Conservation (phyloP, 92 coral and sea anemone genomes). For the Siderastrea radians region DNA sequence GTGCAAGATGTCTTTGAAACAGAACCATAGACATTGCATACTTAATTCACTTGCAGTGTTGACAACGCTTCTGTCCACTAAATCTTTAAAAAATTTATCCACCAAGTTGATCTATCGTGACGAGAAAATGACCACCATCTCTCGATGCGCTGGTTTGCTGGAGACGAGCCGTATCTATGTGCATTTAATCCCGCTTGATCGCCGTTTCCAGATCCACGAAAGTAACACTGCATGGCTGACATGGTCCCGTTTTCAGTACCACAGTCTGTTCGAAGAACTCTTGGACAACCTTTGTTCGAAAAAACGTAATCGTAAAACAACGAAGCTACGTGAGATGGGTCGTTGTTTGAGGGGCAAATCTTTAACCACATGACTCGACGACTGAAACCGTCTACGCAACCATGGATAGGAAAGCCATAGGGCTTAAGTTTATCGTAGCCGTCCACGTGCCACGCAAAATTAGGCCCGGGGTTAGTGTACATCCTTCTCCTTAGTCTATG, state of each 20-base stretch:
- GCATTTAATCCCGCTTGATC: constrained; percentile 33
- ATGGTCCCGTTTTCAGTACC: constrained; percentile 51
- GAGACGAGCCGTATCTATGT: constrained; percentile 46
- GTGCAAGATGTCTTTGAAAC: constrained; percentile 9
- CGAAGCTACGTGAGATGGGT: constrained; percentile 65
- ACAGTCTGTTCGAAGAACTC: constrained; percentile 41
- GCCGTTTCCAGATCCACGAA: constrained; percentile 7
- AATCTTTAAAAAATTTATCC: constrained; percentile 38
- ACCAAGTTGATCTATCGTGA: constrained; percentile 43
- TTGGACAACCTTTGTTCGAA: constrained; percentile 52
- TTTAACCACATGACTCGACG: constrained; percentile 63
- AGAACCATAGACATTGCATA: constrained; percentile 32
- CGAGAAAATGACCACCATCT: constrained; percentile 33
- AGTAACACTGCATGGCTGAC: constrained; percentile 49
- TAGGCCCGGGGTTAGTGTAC: constrained; percentile 64
- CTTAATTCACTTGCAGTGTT: constrained; percentile 38
- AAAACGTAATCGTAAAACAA: constrained; percentile 55
- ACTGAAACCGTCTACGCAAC: constrained; percentile 73
- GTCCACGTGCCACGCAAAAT: constrained; percentile 72
- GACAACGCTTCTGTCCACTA: constrained; percentile 23
- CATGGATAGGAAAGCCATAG: constrained; percentile 57
- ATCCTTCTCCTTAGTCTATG: constrained; percentile 57
- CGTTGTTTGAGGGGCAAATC: constrained; percentile 57
- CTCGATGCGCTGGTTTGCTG: constrained; percentile 48
- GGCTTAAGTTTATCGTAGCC: constrained; percentile 69